phyloP scores from a whole-genome alignment of 2,113 vertebrate genomes.

The Pipa parva region DNA sequence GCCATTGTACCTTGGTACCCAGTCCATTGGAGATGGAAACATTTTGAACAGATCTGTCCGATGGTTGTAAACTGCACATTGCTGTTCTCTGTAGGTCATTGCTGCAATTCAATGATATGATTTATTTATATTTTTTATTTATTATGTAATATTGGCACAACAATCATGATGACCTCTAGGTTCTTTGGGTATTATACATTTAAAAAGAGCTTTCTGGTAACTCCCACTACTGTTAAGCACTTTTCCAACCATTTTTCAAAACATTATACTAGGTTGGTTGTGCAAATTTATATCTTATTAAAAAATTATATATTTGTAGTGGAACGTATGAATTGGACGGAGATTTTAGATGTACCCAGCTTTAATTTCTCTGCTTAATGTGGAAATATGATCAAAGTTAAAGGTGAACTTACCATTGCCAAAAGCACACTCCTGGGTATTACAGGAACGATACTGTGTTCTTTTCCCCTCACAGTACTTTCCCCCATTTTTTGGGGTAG shows the following conservation, averaged over 20 bases:
- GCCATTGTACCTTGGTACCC: conserved; percentile 60
- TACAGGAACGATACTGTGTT: conserved; percentile 61
- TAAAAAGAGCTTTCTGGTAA: background rate
- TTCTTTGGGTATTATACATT: background rate
- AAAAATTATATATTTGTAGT: too few species aligned
- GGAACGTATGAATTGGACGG: too few species aligned
- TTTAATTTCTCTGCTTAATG: too few species aligned
- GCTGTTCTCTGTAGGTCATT: conserved; percentile 59
- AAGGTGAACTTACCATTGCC: conserved; percentile 53
- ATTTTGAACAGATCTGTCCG: conserved; percentile 53
- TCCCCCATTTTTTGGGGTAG: conserved; percentile 55
- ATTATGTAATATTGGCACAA: too few species aligned
- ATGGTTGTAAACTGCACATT: conserved; percentile 62
- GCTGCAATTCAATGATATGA: conserved; percentile 42
- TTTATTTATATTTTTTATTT: too few species aligned
- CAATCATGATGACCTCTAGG: too few species aligned
- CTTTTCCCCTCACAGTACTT: conserved; percentile 61
- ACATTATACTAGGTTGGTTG: too few species aligned
- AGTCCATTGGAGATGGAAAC: conserved; percentile 57
- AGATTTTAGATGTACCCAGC: too few species aligned
- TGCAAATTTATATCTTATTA: too few species aligned
- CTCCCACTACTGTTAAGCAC: background rate
- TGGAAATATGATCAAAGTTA: too few species aligned
- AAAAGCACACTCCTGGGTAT: conserved; percentile 44
- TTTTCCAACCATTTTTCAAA: too few species aligned